phyloP scores from a whole-genome alignment of 1,140 invertebrate species.

The Colletes latitarsis region DNA sequence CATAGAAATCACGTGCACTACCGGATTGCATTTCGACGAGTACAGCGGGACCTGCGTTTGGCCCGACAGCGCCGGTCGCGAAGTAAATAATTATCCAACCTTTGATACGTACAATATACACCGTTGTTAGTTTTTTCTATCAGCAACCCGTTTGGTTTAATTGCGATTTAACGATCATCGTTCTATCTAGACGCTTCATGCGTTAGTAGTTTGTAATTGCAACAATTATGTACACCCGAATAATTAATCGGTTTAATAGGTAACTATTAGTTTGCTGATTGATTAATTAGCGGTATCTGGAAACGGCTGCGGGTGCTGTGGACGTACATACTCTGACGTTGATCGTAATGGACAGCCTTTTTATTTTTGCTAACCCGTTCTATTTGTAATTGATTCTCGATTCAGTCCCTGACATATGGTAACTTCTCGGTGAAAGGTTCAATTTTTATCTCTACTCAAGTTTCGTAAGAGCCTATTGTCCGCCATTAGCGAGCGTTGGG shows the following conservation, averaged over 20 bases:
- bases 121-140: too few relatives aligned
- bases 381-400: too few relatives aligned
- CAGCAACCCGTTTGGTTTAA: background rate
- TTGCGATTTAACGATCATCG: background rate
- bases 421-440: too few relatives aligned
- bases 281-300: conserved; percentile 5
- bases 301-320: background rate
- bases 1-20: conserved; percentile 90
- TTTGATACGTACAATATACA: background rate
- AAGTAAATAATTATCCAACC: conserved; percentile 77
- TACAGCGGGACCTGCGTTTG: conserved; percentile 93
- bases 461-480: too few relatives aligned
- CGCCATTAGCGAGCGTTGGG: too few relatives aligned
- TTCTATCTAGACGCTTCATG: background rate
- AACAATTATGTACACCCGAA: background rate
- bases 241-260: background rate
- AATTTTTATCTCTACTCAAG: too few relatives aligned
- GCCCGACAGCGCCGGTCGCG: conserved; percentile 90
- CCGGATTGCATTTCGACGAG: conserved; percentile 93
- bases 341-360: too few relatives aligned
- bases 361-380: too few relatives aligned
- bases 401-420: too few relatives aligned
- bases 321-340: too few relatives aligned
- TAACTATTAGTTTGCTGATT: background rate
- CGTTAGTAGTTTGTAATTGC: background rate